A percentile compares a stretch with the other conserved stretches of the same genome.
These are phyloP conservation scores for Platycnemis pennipes DNA, from an alignment of 2,888 invertebrate species.

Conservation along the genomic window DNA sequence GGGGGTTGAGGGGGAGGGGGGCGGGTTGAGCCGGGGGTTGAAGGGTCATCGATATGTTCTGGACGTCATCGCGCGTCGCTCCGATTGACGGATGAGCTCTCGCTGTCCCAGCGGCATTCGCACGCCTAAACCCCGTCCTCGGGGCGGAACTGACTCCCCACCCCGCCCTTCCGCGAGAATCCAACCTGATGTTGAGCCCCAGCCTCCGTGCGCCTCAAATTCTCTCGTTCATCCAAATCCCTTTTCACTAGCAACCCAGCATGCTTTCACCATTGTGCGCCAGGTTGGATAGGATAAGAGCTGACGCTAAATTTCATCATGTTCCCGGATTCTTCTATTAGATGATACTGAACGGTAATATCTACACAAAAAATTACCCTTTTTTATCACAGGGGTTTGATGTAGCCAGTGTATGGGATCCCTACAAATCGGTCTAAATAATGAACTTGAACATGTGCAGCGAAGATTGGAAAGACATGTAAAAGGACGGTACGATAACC, in stretches of 20 bases:
- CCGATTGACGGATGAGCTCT: slow-evolving; percentile 59
- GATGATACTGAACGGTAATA: no score
- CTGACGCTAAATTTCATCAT: no score
- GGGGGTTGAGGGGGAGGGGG: not conserved
- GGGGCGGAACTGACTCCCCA: not conserved
- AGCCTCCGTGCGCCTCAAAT: not conserved
- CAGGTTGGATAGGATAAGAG: no score
- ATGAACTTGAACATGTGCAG: no score
- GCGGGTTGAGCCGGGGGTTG: not conserved
- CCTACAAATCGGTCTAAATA: no score
- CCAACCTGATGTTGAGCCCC: not conserved
- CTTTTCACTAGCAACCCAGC: not conserved
- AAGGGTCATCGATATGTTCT: slow-evolving; percentile 34
- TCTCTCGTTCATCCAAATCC: not conserved
- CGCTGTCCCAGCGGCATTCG: not conserved
- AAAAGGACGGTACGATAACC: no score
- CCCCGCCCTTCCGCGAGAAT: not conserved
- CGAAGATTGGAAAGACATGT: no score
- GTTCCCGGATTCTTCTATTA: no score
- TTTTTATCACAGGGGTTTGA: no score
- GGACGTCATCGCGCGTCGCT: slow-evolving; percentile 52
- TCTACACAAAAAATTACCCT: no score
- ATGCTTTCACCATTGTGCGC: no score
- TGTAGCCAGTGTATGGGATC: no score
- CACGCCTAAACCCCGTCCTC: not conserved